Conservation (phyloP, 1,140 invertebrate species). For the Drosophila sp. region DNA sequence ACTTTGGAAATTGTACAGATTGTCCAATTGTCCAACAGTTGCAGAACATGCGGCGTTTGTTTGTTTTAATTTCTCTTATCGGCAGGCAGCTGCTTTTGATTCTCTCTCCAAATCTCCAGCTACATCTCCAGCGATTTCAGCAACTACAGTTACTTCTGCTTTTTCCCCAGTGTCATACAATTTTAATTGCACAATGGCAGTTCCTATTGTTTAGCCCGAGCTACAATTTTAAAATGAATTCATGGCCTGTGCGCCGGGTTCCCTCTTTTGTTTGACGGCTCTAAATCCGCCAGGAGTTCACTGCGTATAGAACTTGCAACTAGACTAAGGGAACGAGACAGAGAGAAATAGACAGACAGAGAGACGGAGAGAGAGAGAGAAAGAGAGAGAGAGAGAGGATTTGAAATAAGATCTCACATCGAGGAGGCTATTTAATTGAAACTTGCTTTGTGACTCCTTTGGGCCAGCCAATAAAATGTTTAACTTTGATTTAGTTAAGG, state of each 20-base stretch:
- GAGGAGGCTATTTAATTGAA: slow-evolving; percentile 76
- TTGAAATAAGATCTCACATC: slow-evolving; percentile 31
- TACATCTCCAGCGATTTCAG: not conserved
- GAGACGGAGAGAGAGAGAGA: not conserved
- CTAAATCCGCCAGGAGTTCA: slow-evolving; percentile 70
- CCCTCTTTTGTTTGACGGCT: slow-evolving; percentile 74
- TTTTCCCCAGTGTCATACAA: slow-evolving; percentile 74
- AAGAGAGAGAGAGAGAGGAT: not conserved
- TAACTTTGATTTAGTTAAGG: slow-evolving; percentile 82
- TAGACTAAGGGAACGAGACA: not conserved
- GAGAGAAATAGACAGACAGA: not conserved
- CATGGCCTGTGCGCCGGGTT: slow-evolving; percentile 58
- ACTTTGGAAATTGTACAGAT: slow-evolving; percentile 73
- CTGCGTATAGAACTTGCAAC: slow-evolving; percentile 22
- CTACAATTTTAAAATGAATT: slow-evolving; percentile 76
- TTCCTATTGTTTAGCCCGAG: slow-evolving; percentile 67
- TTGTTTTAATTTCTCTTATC: slow-evolving; percentile 82
- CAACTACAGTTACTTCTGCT: slow-evolving; percentile 1
- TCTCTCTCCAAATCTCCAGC: not conserved
- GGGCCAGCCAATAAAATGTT: slow-evolving; percentile 79
- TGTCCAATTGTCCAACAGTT: slow-evolving; percentile 68
- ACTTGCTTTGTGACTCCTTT: slow-evolving; percentile 77
- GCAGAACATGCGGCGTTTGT: slow-evolving; percentile 56
- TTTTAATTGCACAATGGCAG: slow-evolving; percentile 82
- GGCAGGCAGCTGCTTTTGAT: slow-evolving; percentile 63